Conservation (phyloP, 2,113 vertebrate genomes). For the Lampris incognitus region DNA sequence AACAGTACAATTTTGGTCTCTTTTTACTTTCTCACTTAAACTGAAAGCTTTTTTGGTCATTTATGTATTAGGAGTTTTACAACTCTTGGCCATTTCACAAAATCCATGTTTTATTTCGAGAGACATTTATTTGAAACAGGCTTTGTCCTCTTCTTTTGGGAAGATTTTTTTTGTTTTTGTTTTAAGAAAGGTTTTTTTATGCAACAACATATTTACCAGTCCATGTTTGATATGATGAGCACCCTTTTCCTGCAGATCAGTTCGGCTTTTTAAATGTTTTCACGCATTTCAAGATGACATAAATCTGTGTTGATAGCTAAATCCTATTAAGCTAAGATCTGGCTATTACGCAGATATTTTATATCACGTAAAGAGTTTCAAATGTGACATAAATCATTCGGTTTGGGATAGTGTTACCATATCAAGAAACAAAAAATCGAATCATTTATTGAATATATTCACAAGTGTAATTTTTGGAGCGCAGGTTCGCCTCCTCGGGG, state of each 20-base stretch:
- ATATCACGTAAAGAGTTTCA: constrained; percentile 4
- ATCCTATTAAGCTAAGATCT: constrained; percentile 7
- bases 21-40: background rate
- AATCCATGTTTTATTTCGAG: too few relatives aligned
- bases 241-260: too few relatives aligned
- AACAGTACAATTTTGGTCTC: background rate
- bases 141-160: too few relatives aligned
- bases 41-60: background rate
- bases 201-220: too few relatives aligned
- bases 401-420: constrained; percentile 11
- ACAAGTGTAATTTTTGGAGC: constrained; percentile 17
- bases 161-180: background rate
- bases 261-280: too few relatives aligned
- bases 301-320: background rate
- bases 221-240: too few relatives aligned
- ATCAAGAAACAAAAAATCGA: constrained; percentile 11
- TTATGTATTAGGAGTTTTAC: too few relatives aligned
- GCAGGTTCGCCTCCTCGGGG: background rate
- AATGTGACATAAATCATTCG: constrained; percentile 13
- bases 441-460: constrained; percentile 9
- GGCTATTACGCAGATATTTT: background rate
- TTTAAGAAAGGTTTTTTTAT: background rate
- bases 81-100: too few relatives aligned
- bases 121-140: too few relatives aligned
- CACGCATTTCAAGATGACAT: background rate